These are phyloP conservation scores for Pogonomyrmex californicus DNA, from an alignment of 1,140 invertebrate genomes.

Conservation along the genomic window DNA sequence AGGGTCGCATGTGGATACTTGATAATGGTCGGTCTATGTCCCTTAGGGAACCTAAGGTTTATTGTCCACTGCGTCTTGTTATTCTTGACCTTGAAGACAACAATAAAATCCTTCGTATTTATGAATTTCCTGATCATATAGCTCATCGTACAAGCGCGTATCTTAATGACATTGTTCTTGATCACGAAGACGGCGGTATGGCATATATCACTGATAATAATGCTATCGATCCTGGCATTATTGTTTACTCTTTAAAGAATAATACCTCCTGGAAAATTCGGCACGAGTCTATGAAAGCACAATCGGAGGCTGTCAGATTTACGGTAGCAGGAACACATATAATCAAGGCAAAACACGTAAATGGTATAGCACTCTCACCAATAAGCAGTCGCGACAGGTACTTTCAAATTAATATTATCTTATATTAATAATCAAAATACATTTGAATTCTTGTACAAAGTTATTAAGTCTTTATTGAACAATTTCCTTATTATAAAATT, in stretches of 20 bases:
- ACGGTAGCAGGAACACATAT: conserved; percentile 88
- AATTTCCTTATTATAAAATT: neutral
- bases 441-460: neutral
- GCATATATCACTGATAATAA: conserved; percentile 91
- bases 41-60: conserved; percentile 82
- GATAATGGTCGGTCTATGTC: conserved; percentile 89
- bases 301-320: conserved; percentile 87
- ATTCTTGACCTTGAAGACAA: conserved; percentile 90
- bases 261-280: conserved; percentile 90
- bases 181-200: conserved; percentile 89
- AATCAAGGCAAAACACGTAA: conserved; percentile 87
- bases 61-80: conserved; percentile 90
- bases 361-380: conserved; percentile 91
- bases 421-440: neutral
- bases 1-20: conserved; percentile 91
- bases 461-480: neutral
- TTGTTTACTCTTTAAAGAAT: conserved; percentile 89
- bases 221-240: conserved; percentile 89
- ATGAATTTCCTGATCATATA: conserved; percentile 88
- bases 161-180: conserved; percentile 90
- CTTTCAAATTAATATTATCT: conserved; percentile 64
- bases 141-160: conserved; percentile 87
- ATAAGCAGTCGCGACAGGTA: conserved; percentile 73
- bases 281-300: conserved; percentile 89
- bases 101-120: conserved; percentile 87